Base-by-base conservation (phyloP, 1,140 invertebrate genomes). In the Micrasema longulum region DNA sequence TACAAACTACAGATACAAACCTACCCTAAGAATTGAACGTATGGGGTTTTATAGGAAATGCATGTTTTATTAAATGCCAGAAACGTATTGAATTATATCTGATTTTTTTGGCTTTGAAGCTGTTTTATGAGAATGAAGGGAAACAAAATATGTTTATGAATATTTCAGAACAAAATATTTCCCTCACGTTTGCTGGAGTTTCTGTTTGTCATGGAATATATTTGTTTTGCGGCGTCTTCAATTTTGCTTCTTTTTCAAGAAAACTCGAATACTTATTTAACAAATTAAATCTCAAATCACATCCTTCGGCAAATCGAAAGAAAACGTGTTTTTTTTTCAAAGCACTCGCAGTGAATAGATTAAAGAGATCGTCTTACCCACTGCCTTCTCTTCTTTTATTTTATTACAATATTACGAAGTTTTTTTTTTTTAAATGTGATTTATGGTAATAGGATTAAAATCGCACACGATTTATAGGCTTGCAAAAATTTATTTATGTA, bases 71-170 rank as follows among this genome's bases (percentile, higher is more conserved):
- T 41, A 38, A 38, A 18, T 20, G 14, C 14, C n/a, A 12, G 35
- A 38, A 60, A 60, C 18, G 35, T 60, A 60, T 60, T 60, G 11
- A 14, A 60, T 20, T 14, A n/a, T 60, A 22, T 38, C 55, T 41
- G 5, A 18, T 38, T 60, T 41, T 31, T 38, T 60, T 60, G 38
- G 55, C 36, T 60, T 60, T 43, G 36, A 41, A 38, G 55, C 36
- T 22, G 55, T 60, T 20, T 38, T 60, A 60, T 60, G 55, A 35
- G 41, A 60, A 60, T 60, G 16, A 35, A 14, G 55, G 14, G 26
- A 31, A 60, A 43, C 55, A 60, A 18, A 60, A 60, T 60, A 60
- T 60, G 55, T 60, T 60, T 60, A 60, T 60, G 55, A 60, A 60
- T 60, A 60, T 60, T 60, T 60, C 36, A 43, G 36, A 14, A 14